A percentile compares a stretch with the other conserved stretches of the same genome.
phyloP scores from a whole-genome alignment of 2,113 vertebrate genomes.

The Neodontobutis hainanensis region DNA sequence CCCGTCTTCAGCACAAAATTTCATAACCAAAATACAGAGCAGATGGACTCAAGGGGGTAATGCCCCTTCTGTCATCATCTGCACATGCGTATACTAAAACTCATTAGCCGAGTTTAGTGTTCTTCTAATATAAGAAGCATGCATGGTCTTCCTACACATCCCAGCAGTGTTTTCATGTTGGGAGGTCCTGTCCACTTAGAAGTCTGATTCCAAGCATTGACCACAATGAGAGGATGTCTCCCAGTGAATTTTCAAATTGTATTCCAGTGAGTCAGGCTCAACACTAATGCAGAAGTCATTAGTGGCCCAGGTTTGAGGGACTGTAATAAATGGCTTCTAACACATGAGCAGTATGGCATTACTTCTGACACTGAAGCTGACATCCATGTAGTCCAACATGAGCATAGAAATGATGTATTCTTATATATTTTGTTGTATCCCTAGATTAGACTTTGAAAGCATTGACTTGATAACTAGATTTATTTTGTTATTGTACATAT shows the following conservation, averaged over 20 bases:
- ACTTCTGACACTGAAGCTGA: not conserved
- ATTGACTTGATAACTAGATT: too few relatives aligned
- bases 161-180: too few relatives aligned
- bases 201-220: too few relatives aligned
- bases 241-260: not conserved
- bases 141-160: not conserved
- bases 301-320: not conserved
- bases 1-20: not conserved
- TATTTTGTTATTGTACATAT: too few relatives aligned
- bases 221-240: not conserved
- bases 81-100: not conserved
- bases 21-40: slow-evolving; percentile 28
- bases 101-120: not conserved
- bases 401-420: too few relatives aligned
- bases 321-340: too few relatives aligned
- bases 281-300: not conserved
- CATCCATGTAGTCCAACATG: not conserved
- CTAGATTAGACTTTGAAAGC: too few relatives aligned
- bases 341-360: too few relatives aligned
- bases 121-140: not conserved
- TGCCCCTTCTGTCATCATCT: not conserved
- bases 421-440: too few relatives aligned
- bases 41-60: slow-evolving; percentile 26
- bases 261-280: not conserved
- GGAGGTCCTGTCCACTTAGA: too few relatives aligned